These are phyloP conservation scores for Nematolebias whitei DNA, from an alignment of 2,113 vertebrate species.

Conservation along the genomic window DNA sequence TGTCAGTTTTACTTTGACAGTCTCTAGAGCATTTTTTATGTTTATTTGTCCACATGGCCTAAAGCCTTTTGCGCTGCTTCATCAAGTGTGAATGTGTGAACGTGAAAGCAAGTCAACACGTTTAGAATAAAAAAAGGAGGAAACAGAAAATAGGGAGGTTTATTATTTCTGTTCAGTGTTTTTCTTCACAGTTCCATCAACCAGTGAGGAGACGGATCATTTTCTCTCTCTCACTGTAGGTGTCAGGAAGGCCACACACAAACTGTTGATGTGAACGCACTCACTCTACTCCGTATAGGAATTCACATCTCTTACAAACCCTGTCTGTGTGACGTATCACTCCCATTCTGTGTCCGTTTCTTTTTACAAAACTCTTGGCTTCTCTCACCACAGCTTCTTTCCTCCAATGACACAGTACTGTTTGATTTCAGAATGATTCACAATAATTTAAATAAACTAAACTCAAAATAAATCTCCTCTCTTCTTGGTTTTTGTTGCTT, in stretches of 20 bases:
- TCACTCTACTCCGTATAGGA: slow-evolving; percentile 17
- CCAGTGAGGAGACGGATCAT: slow-evolving; percentile 62
- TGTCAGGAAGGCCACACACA: slow-evolving; percentile 71
- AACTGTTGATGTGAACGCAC: slow-evolving; percentile 28
- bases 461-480: slow-evolving; percentile 39
- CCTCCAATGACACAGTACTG: neutral
- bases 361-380: slow-evolving; percentile 13
- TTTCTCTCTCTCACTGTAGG: slow-evolving; percentile 62
- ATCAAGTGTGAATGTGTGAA: slow-evolving; percentile 71
- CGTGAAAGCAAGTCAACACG: slow-evolving; percentile 39
- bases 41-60: slow-evolving; percentile 6
- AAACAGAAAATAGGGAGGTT: slow-evolving; percentile 46
- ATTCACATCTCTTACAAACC: slow-evolving; percentile 33
- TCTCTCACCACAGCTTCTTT: slow-evolving; percentile 6
- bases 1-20: neutral
- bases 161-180: slow-evolving; percentile 75
- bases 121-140: slow-evolving; percentile 25
- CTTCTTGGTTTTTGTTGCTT: slow-evolving; percentile 43
- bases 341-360: slow-evolving; percentile 33
- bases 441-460: neutral
- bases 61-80: slow-evolving; percentile 21
- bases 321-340: slow-evolving; percentile 34
- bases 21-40: neutral
- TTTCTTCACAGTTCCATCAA: slow-evolving; percentile 75
- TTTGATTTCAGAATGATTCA: neutral